Evolutionary conservation across 2,888 invertebrate genomes (phyloP), one percentile per base, ranked within the genome.

Genomic region (Dasypolia templi): DNA sequence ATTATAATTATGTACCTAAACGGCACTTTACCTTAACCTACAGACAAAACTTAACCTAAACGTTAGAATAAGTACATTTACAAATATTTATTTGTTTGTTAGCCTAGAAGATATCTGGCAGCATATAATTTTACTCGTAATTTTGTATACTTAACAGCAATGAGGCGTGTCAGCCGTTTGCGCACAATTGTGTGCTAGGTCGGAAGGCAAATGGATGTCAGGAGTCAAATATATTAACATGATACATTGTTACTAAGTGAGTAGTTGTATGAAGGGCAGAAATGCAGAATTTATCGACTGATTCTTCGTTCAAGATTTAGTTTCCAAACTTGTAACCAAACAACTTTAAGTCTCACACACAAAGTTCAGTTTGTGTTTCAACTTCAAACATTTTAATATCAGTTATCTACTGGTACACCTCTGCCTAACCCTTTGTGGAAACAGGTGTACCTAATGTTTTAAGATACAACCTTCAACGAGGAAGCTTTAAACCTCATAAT

Each of bases 161-260:
- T 66, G 65, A 49, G 59, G 7, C 44, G 44, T 76, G 63, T 26
- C 80, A 63, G 44, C 0, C 51, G 14, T 62, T 66, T 72, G 35
- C 55, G 68, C n/a, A 58, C 53, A 67, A 72, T 62, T 58, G 66
- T 66, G n/a, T 14, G 32, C 22, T 44, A 56, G 62, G 83, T 82
- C 67, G 49, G 35, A 22, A 51, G 51, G 49, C 79, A 79, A 51
- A 72, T 46, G 9, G 44, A 32, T 32, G 84, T 68, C 73, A 58
- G 32, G 29, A 83, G 80, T 83, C 67, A 72, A 79, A 72, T 83
- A 42, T 79, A 73, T 73, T 72, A 68, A n/a, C 64, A 61, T 51
- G 56, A 59, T 56, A 69, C 80, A 69, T 65, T 83, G 39, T 53
- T 69, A 39, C 62, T 83, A 73, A 83, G 62, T 83, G 74, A 26